Conservation (phyloP, 2,113 vertebrate species). For the Lampris incognitus region DNA sequence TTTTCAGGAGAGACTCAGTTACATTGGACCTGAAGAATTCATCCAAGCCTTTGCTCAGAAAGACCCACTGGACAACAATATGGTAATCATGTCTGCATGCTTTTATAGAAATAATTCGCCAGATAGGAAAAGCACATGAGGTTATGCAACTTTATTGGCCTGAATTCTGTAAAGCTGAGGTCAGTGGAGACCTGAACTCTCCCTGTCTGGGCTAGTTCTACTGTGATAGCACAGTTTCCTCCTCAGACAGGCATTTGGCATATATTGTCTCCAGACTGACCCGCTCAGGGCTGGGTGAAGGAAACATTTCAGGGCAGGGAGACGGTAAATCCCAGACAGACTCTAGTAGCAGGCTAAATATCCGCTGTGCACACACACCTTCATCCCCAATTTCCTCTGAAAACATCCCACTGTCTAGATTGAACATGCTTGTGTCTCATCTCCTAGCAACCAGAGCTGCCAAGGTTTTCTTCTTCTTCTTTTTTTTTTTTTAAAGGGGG, state of each 20-base stretch:
- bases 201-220: neutral
- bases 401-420: slow-evolving; percentile 46
- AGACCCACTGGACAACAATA: slow-evolving; percentile 89
- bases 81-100: slow-evolving; percentile 81
- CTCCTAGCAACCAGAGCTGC: slow-evolving; percentile 70
- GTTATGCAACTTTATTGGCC: slow-evolving; percentile 26
- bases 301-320: slow-evolving; percentile 31
- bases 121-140: neutral
- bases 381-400: slow-evolving; percentile 45
- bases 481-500: slow-evolving; percentile 23
- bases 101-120: neutral
- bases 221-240: slow-evolving; percentile 24
- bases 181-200: slow-evolving; percentile 1
- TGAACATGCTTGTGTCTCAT: slow-evolving; percentile 57
- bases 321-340: slow-evolving; percentile 28
- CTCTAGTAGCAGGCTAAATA: slow-evolving; percentile 31
- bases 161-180: neutral
- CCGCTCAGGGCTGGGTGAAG: slow-evolving; percentile 37
- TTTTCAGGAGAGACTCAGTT: slow-evolving; percentile 91
- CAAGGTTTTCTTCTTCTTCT: slow-evolving; percentile 20
- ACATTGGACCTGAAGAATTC: slow-evolving; percentile 96
- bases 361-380: slow-evolving; percentile 20
- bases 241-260: slow-evolving; percentile 34
- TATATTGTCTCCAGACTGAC: slow-evolving; percentile 37
- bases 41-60: slow-evolving; percentile 93